phyloP scores from a whole-genome alignment of 2,888 invertebrate species.

The Melinaea menophilus region DNA sequence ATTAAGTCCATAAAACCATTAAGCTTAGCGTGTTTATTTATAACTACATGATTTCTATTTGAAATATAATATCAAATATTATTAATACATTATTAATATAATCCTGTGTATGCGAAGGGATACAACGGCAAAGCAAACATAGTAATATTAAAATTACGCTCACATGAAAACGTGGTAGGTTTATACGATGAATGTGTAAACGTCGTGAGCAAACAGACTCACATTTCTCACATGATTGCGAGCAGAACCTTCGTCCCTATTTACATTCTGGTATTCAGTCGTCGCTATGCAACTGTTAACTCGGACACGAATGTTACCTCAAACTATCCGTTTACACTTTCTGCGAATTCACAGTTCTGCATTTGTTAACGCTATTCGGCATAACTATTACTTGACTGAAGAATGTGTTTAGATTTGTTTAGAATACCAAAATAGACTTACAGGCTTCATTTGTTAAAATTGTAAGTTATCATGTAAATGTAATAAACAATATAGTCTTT shows the following conservation, averaged over 20 bases:
- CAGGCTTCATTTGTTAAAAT: too few relatives aligned
- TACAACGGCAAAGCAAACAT: conserved; percentile 1
- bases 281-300: conserved; percentile 32
- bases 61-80: neutral
- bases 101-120: neutral
- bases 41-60: too few relatives aligned
- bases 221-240: conserved; percentile 31
- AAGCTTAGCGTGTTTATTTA: too few relatives aligned
- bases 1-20: too few relatives aligned
- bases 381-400: conserved; percentile 19
- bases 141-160: conserved; percentile 8
- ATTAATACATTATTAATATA: neutral
- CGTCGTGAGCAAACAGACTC: conserved; percentile 25
- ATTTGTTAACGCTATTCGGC: conserved; percentile 28
- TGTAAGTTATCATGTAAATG: too few relatives aligned
- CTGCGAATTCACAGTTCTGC: conserved; percentile 27
- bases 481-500: too few relatives aligned
- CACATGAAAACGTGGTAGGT: conserved; percentile 13
- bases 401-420: conserved; percentile 1
- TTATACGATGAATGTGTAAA: conserved; percentile 22
- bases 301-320: conserved; percentile 30
- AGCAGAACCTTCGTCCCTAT: conserved; percentile 26
- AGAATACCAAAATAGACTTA: conserved; percentile 11
- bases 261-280: conserved; percentile 34
- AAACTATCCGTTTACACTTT: conserved; percentile 35